phyloP scores from a whole-genome alignment of 2,113 vertebrate genomes.

The Psephotus haematonotus region DNA sequence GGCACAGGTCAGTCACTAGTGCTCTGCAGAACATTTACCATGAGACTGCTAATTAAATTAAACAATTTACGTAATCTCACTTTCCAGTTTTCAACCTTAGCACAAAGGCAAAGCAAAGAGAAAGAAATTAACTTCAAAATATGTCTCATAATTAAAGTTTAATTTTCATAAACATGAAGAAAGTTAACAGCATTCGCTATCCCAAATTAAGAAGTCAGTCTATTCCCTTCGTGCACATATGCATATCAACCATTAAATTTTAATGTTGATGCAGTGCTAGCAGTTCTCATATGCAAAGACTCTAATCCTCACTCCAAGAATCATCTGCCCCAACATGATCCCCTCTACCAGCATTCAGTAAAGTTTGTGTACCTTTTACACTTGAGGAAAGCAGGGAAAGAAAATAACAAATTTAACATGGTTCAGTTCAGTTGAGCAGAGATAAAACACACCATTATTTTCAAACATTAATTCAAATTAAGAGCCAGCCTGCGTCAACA shows the following conservation, averaged over 20 bases:
- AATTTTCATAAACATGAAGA: conserved; percentile 43
- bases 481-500: neutral
- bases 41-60: conserved; percentile 64
- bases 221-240: neutral
- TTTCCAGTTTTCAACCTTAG: conserved; percentile 39
- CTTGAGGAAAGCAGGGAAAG: neutral
- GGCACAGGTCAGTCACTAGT: conserved; percentile 59
- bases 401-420: neutral
- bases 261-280: neutral
- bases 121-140: conserved; percentile 37
- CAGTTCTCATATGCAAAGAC: neutral
- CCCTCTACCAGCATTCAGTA: neutral
- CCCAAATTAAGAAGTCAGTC: conserved; percentile 4
- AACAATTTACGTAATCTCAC: conserved; percentile 41
- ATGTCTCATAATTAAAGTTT: conserved; percentile 34
- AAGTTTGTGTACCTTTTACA: neutral
- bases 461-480: neutral
- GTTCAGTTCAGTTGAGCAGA: neutral
- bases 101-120: conserved; percentile 28
- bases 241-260: conserved; percentile 7
- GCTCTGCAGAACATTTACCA: conserved; percentile 57
- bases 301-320: neutral
- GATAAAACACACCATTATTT: neutral
- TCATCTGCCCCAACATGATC: neutral
- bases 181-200: neutral